Evolutionary conservation across 2,797 vertebrate genomes (phyloP).

Genomic region (Cyprinella venusta): DNA sequence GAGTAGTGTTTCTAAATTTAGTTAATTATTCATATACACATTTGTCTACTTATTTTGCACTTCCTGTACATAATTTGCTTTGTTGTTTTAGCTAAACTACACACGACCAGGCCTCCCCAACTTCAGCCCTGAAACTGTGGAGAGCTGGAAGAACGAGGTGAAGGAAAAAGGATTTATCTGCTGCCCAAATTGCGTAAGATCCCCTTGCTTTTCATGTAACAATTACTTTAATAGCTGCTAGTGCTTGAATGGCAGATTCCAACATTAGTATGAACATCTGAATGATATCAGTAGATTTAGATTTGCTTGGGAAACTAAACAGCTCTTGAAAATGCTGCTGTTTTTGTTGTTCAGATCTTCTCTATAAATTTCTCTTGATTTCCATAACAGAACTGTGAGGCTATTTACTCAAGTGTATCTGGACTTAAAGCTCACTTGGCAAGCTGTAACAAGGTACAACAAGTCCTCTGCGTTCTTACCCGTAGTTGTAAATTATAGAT

Average conservation of each 20-base stretch:
- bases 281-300: slow-evolving; percentile 5
- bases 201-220: background rate
- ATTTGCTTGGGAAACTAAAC: background rate
- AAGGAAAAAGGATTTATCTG: slow-evolving; percentile 97
- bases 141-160: slow-evolving; percentile 93
- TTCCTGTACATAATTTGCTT: background rate
- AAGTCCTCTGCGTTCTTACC: slow-evolving; percentile 8
- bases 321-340: background rate
- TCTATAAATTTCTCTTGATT: slow-evolving; percentile 12
- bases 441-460: slow-evolving; percentile 93
- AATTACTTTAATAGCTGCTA: background rate
- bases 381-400: slow-evolving; percentile 88
- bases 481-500: background rate
- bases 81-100: slow-evolving; percentile 88
- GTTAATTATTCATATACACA: background rate
- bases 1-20: background rate
- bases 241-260: background rate
- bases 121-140: slow-evolving; percentile 88
- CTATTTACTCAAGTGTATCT: slow-evolving; percentile 96
- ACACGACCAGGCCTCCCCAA: slow-evolving; percentile 94
- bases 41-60: background rate
- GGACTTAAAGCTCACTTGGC: slow-evolving; percentile 96
- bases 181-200: slow-evolving; percentile 91
- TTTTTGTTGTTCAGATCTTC: background rate
- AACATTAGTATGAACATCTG: background rate